Evolutionary conservation across 2,797 vertebrate species (phyloP), one percentile per base, ranked within the genome.

Genomic region (Sebastes itinus): DNA sequence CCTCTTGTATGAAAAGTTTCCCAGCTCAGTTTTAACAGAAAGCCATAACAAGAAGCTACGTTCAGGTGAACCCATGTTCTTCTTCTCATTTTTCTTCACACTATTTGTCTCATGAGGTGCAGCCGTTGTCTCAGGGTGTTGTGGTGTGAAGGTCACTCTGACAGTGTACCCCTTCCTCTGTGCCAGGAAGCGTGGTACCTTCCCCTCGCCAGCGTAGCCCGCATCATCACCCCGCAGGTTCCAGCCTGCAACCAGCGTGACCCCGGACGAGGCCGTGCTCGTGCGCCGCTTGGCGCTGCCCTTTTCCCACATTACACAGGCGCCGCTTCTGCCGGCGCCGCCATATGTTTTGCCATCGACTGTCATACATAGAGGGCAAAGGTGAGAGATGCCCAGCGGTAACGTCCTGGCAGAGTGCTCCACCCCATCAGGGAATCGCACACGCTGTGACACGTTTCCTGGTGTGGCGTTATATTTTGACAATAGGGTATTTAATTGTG

Each of bases 141-240:
- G 79, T 85, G 89, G 90, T 92, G 91, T 92, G 93, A 95, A 95
- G 93, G 93, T 95, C 91, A 89, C 42, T 65, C 25, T 78, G 87
- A 90, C 89, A 70, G 56, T 28, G 61, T 8, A 3, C 82, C 66
- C 61, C 63, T 75, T 80, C 82, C 69, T 72, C 28, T 30, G 64
- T 72, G 82, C 66, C 59, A 20, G 66, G 46, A 46, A 66, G 76
- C 30, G 13, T 76, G 6, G 32, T 55, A 63, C 56, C 46, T 52
- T 22, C 58, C 42, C 23, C 27, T 42, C 11, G 25, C 77, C 81
- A 54, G 52, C 35, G 58, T 69, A 56, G 72, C 80, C 69, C 74
- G 8, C 74, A 58, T 46, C 80, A 30, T 82, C 75, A 12, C 70
- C 80, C 85, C 61, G 79, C 88, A 86, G 88, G 78, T 76, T 76